Base-by-base conservation (phyloP, 2,888 invertebrate species). In the Pteria penguin region DNA sequence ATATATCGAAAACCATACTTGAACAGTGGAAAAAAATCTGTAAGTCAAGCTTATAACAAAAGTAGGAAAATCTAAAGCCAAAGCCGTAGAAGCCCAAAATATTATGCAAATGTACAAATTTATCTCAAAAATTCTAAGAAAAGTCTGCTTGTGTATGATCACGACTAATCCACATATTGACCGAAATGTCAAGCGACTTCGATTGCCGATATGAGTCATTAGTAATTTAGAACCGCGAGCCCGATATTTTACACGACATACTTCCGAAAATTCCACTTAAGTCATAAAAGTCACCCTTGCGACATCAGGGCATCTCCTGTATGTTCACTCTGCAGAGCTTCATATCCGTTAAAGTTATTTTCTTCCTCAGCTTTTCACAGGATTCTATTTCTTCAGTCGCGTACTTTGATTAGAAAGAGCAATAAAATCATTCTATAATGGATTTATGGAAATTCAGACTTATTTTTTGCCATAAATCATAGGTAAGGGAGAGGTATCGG, bases 401-500 rank as follows among this genome's bases (percentile, higher is more conserved):
- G 24, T 32, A 68, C 57, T 57, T 68, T 72, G 69, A 73, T 72
- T 65, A 60, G 33, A 26, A 27, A 24, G 32, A 52, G 57, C 58
- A 68, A 73, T 73, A 73, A 73, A 73, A 73, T 61, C 54, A 26
- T 22, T 22, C 26, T 32, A 55, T 73, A 73, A 73, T 73, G 76
- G 72, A 68, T 77, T 77, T 77, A 77, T 77, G 76, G 72, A 73
- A 73, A 77, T 63, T 45, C 65, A 77, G 72, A 77, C 73, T 73
- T 77, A 77, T 77, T 77, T 77, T 45, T 73, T 73, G 45, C 60
- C 57, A 73, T 77, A 77, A 77, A 77, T 77, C 76, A 77, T 77
- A 77, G 69, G 67, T 72, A 73, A 36, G 62, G 54, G 54, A 60
- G 70, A 73, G 60, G 73, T 73, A 73, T 72, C 73, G 52, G 73